These are phyloP conservation scores for Rousettus madagascariensis DNA, from an alignment of 2,797 vertebrate species.

Conservation along the genomic window DNA sequence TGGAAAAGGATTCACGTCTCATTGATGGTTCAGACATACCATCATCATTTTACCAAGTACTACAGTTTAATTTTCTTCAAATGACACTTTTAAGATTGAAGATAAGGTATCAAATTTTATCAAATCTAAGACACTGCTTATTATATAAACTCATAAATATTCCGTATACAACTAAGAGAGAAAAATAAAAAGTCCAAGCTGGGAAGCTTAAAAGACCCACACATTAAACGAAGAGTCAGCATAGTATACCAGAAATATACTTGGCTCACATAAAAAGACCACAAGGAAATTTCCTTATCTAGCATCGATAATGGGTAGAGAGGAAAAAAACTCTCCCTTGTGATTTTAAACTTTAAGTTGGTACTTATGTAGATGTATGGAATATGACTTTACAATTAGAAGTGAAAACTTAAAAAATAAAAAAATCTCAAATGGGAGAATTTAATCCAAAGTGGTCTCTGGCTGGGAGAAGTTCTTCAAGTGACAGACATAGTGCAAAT, in stretches of 20 bases:
- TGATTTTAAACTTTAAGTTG: neutral
- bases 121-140: neutral
- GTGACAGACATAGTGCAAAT: neutral
- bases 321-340: neutral
- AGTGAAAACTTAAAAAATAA: neutral
- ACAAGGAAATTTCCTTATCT: neutral
- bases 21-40: neutral
- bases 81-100: neutral
- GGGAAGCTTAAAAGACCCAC: neutral
- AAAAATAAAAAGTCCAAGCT: neutral
- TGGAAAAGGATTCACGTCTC: neutral
- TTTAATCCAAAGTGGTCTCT: neutral
- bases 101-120: neutral
- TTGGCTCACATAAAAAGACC: neutral
- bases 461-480: neutral
- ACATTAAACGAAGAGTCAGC: neutral
- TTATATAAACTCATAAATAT: neutral
- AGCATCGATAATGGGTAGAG: neutral
- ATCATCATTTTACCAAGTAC: neutral
- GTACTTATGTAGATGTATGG: neutral
- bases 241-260: neutral
- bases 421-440: neutral
- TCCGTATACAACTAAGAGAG: neutral
- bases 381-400: neutral
- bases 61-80: neutral